phyloP scores from a whole-genome alignment of 1,140 invertebrate species.

The Yoshiicerus persimilis region DNA sequence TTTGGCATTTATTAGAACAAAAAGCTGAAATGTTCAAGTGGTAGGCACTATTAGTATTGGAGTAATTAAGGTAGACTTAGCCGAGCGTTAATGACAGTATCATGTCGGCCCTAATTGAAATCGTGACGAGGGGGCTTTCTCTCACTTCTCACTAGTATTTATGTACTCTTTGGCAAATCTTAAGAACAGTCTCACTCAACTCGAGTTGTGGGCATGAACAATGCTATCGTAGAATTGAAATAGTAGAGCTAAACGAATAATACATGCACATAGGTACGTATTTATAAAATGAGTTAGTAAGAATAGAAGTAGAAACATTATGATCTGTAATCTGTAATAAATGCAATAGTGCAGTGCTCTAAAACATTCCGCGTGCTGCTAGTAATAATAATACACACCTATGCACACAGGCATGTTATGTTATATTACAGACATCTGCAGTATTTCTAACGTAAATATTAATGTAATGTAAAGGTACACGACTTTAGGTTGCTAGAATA shows the following conservation, averaged over 20 bases:
- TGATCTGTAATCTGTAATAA: slow-evolving; percentile 15
- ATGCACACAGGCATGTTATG: neutral
- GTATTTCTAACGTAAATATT: neutral
- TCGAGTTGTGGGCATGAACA: neutral
- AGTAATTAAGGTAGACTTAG: slow-evolving; percentile 34
- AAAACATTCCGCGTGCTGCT: neutral
- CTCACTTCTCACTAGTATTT: slow-evolving; percentile 7
- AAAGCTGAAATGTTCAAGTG: neutral
- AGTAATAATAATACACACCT: neutral
- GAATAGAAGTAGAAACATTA: neutral
- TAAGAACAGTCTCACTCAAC: neutral
- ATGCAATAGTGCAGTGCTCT: slow-evolving; percentile 19
- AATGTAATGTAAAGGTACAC: neutral
- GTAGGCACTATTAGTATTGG: neutral
- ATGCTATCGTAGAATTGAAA: neutral
- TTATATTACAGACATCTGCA: neutral
- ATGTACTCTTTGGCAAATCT: slow-evolving; percentile 1
- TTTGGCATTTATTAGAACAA: slow-evolving; percentile 3
- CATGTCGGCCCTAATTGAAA: slow-evolving; percentile 38
- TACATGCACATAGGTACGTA: neutral
- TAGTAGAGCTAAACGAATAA: neutral
- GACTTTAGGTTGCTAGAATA: neutral
- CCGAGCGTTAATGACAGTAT: slow-evolving; percentile 38
- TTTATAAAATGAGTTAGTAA: neutral
- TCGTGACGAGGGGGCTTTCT: slow-evolving; percentile 38